A percentile compares a stretch with the other conserved stretches of the same genome.
Evolutionary conservation across 1,140 invertebrate species (phyloP).

Genomic region (Lepidurus arcticus): DNA sequence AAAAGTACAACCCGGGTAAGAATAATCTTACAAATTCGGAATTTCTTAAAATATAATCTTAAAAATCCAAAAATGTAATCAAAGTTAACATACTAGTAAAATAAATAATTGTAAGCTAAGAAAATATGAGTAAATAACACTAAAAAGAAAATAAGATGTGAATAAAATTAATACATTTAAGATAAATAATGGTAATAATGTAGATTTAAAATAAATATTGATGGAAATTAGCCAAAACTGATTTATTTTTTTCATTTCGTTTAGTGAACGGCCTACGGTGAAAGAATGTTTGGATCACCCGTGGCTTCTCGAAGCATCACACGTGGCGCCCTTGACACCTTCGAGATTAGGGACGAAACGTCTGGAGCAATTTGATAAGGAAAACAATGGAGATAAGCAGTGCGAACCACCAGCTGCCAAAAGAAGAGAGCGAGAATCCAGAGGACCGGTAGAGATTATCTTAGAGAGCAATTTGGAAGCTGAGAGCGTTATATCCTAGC

Average conservation of each 20-base stretch:
- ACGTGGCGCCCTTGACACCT: slow-evolving; percentile 25
- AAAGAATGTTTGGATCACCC: slow-evolving; percentile 57
- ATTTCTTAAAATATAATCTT: neutral
- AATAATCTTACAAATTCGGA: slow-evolving; percentile 34
- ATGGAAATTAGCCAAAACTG: too few species aligned
- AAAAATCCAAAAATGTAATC: neutral
- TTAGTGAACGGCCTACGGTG: slow-evolving; percentile 54
- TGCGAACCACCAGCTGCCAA: neutral
- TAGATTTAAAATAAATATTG: too few species aligned
- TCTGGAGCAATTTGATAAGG: neutral
- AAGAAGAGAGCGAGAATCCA: slow-evolving; percentile 1
- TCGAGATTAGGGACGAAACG: slow-evolving; percentile 1
- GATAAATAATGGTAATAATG: neutral
- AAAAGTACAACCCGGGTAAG: slow-evolving; percentile 76
- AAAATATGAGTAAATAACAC: too few species aligned
- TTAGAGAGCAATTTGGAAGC: slow-evolving; percentile 10
- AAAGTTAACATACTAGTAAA: too few species aligned
- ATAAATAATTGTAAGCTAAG: too few species aligned
- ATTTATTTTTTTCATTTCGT: slow-evolving; percentile 39
- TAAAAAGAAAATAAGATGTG: slow-evolving; percentile 26
- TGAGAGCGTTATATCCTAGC: slow-evolving; percentile 4
- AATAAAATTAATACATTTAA: neutral
- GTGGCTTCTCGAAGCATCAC: slow-evolving; percentile 48
- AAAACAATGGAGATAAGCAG: slow-evolving; percentile 7
- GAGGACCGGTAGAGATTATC: slow-evolving; percentile 8